Conservation (phyloP, 2,113 vertebrate species). For the Oenanthe oenanthe region DNA sequence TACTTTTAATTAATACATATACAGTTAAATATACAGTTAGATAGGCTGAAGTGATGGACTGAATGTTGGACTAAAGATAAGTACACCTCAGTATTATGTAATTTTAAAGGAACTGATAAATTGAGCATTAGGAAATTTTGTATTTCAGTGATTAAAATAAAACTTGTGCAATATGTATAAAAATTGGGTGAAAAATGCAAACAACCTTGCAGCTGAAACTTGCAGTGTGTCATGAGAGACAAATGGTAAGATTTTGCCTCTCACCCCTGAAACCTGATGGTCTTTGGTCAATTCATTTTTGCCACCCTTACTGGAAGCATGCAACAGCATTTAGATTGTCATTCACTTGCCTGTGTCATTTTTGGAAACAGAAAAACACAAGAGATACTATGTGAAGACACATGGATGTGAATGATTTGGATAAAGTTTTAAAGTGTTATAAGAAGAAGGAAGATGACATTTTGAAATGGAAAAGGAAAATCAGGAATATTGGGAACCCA, state of each 20-base stretch:
- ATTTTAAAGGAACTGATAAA: background rate
- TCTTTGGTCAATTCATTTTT: background rate
- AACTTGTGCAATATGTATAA: background rate
- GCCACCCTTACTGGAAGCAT: background rate
- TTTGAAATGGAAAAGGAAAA: background rate
- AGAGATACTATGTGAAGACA: background rate
- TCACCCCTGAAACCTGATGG: background rate
- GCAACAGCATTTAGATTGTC: background rate
- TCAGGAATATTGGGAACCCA: background rate
- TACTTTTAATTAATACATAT: background rate
- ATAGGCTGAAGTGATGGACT: background rate
- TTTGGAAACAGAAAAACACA: background rate
- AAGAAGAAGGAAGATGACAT: background rate
- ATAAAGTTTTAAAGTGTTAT: background rate
- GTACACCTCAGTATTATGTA: background rate
- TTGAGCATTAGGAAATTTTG: background rate
- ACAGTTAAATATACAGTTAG: background rate
- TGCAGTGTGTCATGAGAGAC: background rate
- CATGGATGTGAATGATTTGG: background rate
- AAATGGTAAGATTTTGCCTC: background rate
- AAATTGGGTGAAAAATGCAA: background rate
- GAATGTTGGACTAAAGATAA: background rate
- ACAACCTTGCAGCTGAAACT: background rate
- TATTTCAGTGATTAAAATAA: background rate
- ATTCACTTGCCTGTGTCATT: rapidly evolving